These are phyloP conservation scores for Synanthedon myopaeformis DNA, from an alignment of 2,888 invertebrate genomes.

Conservation along the genomic window DNA sequence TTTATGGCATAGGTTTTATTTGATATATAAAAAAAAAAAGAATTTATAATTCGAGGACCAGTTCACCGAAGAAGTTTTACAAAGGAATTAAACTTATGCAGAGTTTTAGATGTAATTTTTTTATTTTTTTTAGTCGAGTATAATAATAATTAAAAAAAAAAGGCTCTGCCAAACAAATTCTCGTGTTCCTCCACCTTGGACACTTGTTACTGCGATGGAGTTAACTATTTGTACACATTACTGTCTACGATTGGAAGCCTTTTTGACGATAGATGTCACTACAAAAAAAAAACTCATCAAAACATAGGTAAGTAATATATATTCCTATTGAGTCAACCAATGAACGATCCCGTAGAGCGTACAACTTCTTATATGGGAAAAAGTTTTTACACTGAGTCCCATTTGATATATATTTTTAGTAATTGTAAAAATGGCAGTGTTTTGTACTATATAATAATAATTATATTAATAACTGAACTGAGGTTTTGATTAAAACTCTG, in stretches of 20 bases:
- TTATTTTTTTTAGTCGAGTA: not conserved
- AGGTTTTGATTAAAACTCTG: not conserved
- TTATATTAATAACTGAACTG: no score
- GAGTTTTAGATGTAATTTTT: constrained; percentile 18
- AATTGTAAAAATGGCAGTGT: not conserved
- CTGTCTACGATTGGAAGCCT: constrained; percentile 43
- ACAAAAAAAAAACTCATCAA: not conserved
- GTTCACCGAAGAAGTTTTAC: constrained; percentile 41
- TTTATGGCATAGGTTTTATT: constrained; percentile 68
- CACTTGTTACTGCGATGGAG: constrained; percentile 32
- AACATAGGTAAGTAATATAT: not conserved
- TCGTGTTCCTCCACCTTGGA: constrained; percentile 37
- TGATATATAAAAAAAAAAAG: constrained; percentile 51
- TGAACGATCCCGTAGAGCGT: not conserved
- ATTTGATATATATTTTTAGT: not conserved
- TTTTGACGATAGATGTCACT: constrained; percentile 20
- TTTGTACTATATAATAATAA: no score
- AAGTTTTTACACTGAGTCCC: not conserved
- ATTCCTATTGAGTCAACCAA: not conserved
- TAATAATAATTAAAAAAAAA: not conserved
- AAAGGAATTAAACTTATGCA: constrained; percentile 2
- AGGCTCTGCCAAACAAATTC: not conserved
- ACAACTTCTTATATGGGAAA: not conserved
- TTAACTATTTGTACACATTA: constrained; percentile 17
- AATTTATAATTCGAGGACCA: constrained; percentile 46